A percentile compares a stretch with the other conserved stretches of the same genome.
Evolutionary conservation across 2,797 vertebrate species (phyloP).

Genomic region (Eptatretus atami): DNA sequence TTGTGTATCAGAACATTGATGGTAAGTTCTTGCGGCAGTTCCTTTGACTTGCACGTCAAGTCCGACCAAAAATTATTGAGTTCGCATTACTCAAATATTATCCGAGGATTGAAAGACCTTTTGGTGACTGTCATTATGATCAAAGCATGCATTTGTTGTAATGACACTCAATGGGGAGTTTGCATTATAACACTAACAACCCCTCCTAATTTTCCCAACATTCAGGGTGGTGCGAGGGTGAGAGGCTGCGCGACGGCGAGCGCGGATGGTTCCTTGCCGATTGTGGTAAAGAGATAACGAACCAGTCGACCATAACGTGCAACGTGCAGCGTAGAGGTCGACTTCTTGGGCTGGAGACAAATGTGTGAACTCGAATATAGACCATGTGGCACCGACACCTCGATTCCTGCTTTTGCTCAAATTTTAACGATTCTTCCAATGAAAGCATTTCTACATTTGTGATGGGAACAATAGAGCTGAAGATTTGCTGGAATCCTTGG

Average conservation of each 20-base stretch:
- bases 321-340: slow-evolving; percentile 90
- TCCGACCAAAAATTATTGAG: too few relatives aligned
- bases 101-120: slow-evolving; percentile 8
- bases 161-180: neutral
- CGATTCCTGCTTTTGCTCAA: too few relatives aligned
- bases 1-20: slow-evolving; percentile 44
- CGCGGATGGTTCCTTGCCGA: slow-evolving; percentile 65
- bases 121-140: neutral
- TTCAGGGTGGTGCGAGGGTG: slow-evolving; percentile 69
- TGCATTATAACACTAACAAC: too few relatives aligned
- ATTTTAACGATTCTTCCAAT: too few relatives aligned
- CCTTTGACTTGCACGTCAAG: too few relatives aligned
- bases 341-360: slow-evolving; percentile 59
- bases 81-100: too few relatives aligned
- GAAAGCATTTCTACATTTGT: too few relatives aligned
- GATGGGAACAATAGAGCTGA: too few relatives aligned
- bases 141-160: neutral
- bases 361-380: slow-evolving; percentile 27
- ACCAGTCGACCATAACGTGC: slow-evolving; percentile 47
- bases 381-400: neutral
- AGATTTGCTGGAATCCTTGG: too few relatives aligned
- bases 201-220: neutral
- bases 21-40: slow-evolving; percentile 19
- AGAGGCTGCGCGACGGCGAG: slow-evolving; percentile 52
- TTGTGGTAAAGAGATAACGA: slow-evolving; percentile 51